phyloP scores from a whole-genome alignment of 1,140 invertebrate species.

The Macrotrachela quadricornifera region DNA sequence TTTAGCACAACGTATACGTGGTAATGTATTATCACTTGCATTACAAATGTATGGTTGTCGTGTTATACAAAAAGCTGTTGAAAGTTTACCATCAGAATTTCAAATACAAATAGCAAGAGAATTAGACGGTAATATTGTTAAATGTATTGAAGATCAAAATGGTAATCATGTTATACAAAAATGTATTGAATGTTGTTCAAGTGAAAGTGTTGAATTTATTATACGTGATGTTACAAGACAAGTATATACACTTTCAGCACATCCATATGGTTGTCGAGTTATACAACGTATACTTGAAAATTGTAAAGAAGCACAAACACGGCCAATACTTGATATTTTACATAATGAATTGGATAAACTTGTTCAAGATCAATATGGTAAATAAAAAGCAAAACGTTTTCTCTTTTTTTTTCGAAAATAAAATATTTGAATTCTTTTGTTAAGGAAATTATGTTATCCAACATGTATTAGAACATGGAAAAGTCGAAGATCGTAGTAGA shows the following conservation, averaged over 20 bases:
- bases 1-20: conserved; percentile 71
- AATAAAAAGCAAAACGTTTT: too few relatives aligned
- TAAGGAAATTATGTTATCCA: conserved; percentile 83
- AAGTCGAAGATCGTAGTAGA: conserved; percentile 78
- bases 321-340: conserved; percentile 76
- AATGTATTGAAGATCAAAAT: conserved; percentile 99
- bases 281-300: conserved; percentile 97
- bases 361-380: conserved; percentile 93
- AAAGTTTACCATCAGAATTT: conserved; percentile 78
- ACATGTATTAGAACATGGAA: conserved; percentile 40
- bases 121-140: conserved; percentile 82
- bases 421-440: neutral
- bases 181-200: conserved; percentile 96
- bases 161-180: conserved; percentile 86
- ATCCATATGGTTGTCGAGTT: conserved; percentile 95
- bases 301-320: conserved; percentile 82
- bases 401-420: too few relatives aligned
- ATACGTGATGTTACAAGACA: conserved; percentile 91
- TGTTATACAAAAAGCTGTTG: conserved; percentile 95
- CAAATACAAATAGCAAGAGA: conserved; percentile 80
- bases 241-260: conserved; percentile 60
- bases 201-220: conserved; percentile 80
- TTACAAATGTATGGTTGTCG: conserved; percentile 99
- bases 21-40: conserved; percentile 80
- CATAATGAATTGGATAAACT: conserved; percentile 83